Conservation (phyloP, 2,113 vertebrate species). For the Notothenia rossii region DNA sequence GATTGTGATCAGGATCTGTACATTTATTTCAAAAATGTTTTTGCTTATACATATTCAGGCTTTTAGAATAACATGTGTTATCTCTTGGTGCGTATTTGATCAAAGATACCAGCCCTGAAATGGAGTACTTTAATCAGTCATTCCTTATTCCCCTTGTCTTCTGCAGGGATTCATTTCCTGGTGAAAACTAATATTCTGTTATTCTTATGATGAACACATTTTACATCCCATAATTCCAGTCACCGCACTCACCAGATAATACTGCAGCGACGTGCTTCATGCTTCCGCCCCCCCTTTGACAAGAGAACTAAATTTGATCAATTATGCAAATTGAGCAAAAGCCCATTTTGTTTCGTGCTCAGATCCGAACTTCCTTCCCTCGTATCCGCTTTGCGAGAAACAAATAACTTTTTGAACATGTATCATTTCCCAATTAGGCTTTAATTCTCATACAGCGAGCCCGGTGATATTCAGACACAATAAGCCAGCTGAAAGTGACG, state of each 20-base stretch:
- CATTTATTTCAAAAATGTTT: not conserved
- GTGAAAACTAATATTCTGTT: constrained; percentile 51
- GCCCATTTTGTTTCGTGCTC: constrained; percentile 42
- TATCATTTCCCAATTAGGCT: constrained; percentile 24
- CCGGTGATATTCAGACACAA: not conserved
- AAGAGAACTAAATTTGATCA: constrained; percentile 48
- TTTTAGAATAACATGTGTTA: constrained; percentile 24
- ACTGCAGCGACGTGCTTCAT: not conserved
- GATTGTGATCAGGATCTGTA: not conserved
- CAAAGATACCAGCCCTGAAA: constrained; percentile 29
- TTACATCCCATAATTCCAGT: constrained; percentile 51
- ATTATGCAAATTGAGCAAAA: constrained; percentile 61
- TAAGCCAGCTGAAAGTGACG: not conserved
- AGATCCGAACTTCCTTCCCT: constrained; percentile 48
- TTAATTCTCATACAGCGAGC: constrained; percentile 23
- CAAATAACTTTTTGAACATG: constrained; percentile 50
- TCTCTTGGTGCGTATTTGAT: constrained; percentile 12
- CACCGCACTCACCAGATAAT: constrained; percentile 43
- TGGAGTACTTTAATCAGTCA: constrained; percentile 52
- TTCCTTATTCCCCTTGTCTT: constrained; percentile 17
- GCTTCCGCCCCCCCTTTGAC: constrained; percentile 44
- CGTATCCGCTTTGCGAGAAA: constrained; percentile 23
- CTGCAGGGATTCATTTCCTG: constrained; percentile 57
- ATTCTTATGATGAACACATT: constrained; percentile 57
- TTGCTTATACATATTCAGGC: not conserved